Evolutionary conservation across 2,113 vertebrate species (phyloP).

Genomic region (Rafetus swinhoei): DNA sequence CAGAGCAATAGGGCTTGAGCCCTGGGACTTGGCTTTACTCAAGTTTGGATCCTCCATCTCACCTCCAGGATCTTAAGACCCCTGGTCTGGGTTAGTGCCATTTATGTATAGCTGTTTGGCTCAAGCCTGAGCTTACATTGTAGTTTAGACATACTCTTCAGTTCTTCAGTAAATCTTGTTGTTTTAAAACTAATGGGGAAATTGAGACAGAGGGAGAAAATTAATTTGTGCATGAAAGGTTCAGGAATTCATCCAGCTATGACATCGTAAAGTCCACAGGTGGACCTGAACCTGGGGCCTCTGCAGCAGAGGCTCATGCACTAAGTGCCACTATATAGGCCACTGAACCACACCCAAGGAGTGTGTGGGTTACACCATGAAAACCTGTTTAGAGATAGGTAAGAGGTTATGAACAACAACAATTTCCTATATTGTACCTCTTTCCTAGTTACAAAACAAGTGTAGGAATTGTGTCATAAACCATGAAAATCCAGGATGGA

Average conservation of each 20-base stretch:
- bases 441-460: neutral
- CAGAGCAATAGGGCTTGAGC: neutral
- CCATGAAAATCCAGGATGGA: neutral
- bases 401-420: neutral
- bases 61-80: neutral
- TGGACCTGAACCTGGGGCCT: too few species aligned
- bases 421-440: neutral
- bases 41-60: neutral
- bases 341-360: too few species aligned
- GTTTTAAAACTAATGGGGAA: neutral
- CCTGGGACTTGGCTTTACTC: neutral
- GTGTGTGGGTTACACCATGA: neutral
- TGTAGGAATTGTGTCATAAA: neutral
- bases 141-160: neutral
- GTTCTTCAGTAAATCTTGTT: neutral
- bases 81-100: neutral
- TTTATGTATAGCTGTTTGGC: neutral
- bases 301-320: too few species aligned
- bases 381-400: neutral
- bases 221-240: neutral
- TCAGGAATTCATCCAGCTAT: neutral
- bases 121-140: neutral
- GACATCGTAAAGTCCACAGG: too few species aligned
- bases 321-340: too few species aligned
- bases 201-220: neutral